phyloP scores from a whole-genome alignment of 2,797 vertebrate species.

The Choloepus didactylus region DNA sequence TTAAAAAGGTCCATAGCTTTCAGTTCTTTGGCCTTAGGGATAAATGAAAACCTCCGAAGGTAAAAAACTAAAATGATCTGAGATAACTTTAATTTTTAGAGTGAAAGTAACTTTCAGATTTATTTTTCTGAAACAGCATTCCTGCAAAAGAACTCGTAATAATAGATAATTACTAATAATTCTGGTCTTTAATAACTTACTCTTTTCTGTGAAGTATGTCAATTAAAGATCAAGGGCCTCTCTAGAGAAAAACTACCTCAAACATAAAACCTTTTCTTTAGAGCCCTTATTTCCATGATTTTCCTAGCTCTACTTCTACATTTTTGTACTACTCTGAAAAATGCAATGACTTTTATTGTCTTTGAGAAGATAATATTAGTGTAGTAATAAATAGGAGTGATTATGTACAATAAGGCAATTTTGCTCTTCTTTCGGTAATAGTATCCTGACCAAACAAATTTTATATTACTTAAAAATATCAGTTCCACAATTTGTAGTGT shows the following conservation, averaged over 20 bases:
- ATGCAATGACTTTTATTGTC: neutral
- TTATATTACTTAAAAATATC: constrained; percentile 2
- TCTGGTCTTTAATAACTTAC: neutral
- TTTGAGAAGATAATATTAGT: neutral
- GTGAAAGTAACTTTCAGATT: neutral
- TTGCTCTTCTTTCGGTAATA: neutral
- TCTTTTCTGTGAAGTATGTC: neutral
- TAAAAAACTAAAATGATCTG: neutral
- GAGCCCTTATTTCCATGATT: neutral
- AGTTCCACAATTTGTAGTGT: neutral
- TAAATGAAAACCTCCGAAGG: constrained; percentile 33
- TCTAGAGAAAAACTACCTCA: neutral
- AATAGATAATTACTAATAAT: neutral
- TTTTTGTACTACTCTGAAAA: neutral
- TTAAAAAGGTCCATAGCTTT: neutral
- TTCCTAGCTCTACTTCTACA: neutral
- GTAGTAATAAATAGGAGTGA: neutral
- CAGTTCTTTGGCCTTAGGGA: neutral
- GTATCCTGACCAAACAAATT: neutral
- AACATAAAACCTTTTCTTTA: neutral
- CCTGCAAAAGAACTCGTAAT: neutral
- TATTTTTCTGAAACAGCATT: neutral
- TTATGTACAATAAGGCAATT: accelerated
- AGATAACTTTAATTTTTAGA: neutral
- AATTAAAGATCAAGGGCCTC: neutral